Evolutionary conservation across 2,113 vertebrate species (phyloP).

Genomic region (Neotoma lepida): DNA sequence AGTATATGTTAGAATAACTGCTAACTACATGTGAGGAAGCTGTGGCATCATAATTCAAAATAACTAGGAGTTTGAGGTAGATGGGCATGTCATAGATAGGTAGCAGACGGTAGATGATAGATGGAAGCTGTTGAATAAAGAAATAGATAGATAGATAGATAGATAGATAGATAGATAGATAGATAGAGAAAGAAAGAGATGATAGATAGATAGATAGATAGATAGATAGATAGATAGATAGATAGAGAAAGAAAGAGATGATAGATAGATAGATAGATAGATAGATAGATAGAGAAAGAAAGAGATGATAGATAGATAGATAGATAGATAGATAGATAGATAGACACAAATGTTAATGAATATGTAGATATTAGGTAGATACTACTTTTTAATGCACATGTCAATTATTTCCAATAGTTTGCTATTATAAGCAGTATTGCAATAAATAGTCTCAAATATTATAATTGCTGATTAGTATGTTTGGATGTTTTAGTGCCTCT

Average conservation of each 20-base stretch:
- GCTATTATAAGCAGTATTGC: background rate
- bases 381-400: background rate
- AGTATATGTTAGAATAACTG: background rate
- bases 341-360: background rate
- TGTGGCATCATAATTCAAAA: background rate
- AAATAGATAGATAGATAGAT: background rate
- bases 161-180: too few relatives aligned
- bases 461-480: background rate
- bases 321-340: background rate
- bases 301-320: background rate
- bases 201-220: background rate
- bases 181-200: background rate
- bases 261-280: too few relatives aligned
- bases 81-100: background rate
- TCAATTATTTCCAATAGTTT: background rate
- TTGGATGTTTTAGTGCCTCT: background rate
- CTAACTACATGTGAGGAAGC: background rate
- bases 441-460: background rate
- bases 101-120: background rate
- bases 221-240: background rate
- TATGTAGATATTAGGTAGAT: background rate
- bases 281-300: background rate
- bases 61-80: background rate
- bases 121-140: background rate
- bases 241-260: background rate